phyloP scores from a whole-genome alignment of 2,113 vertebrate genomes.

The Bos javanicus region DNA sequence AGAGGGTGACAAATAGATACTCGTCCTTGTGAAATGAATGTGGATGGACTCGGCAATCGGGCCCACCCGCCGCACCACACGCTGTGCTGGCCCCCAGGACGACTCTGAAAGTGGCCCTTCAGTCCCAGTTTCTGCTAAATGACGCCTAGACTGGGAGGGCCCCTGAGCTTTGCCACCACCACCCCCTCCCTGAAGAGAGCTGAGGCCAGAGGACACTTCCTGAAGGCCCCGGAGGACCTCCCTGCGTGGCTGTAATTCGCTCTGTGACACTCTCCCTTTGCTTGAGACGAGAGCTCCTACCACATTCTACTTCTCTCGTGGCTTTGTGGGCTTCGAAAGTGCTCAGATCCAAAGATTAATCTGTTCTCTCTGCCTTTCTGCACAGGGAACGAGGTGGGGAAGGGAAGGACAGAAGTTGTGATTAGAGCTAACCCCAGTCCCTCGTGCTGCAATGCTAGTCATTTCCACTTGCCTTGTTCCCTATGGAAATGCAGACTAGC shows the following conservation, averaged over 20 bases:
- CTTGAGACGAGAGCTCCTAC: background rate
- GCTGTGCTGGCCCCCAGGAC: background rate
- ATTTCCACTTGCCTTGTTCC: background rate
- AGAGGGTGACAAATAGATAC: background rate
- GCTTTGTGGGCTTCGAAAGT: background rate
- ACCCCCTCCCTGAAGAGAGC: background rate
- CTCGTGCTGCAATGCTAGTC: background rate
- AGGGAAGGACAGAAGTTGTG: background rate
- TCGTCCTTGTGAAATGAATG: fast-evolving
- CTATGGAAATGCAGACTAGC: background rate
- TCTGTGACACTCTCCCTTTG: background rate
- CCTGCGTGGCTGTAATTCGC: fast-evolving
- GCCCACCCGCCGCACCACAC: fast-evolving
- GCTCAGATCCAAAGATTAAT: background rate
- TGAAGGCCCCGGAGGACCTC: too few species aligned
- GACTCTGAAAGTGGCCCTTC: background rate
- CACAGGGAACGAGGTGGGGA: background rate
- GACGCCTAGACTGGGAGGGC: background rate
- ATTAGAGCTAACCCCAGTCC: background rate
- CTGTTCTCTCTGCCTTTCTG: background rate
- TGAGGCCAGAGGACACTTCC: background rate
- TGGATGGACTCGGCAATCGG: too few species aligned
- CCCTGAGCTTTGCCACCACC: background rate
- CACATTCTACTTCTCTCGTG: background rate
- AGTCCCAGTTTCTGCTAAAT: background rate